Conservation (phyloP, 1,140 invertebrate genomes). For the Drosophila arizonae region DNA sequence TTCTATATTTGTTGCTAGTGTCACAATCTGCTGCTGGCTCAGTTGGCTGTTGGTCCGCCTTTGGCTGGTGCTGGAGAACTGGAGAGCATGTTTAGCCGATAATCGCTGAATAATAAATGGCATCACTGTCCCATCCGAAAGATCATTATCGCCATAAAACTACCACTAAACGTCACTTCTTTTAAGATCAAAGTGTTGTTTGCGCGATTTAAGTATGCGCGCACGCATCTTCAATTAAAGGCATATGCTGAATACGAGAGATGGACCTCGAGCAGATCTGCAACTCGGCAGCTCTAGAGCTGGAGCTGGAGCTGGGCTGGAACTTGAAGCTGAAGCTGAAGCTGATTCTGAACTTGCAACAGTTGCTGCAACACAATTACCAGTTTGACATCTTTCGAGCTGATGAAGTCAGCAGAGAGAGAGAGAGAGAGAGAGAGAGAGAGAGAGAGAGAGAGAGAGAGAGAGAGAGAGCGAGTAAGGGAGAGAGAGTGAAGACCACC, state of each 20-base stretch:
- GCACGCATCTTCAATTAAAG: conserved; percentile 82
- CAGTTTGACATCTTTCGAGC: conserved; percentile 59
- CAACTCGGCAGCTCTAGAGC: conserved; percentile 1
- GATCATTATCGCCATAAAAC: conserved; percentile 81
- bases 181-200: conserved; percentile 82
- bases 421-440: not conserved
- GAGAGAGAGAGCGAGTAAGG: not conserved
- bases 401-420: conserved; percentile 40
- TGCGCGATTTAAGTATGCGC: conserved; percentile 75
- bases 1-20: conserved; percentile 17
- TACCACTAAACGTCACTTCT: conserved; percentile 82
- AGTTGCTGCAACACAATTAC: conserved; percentile 45
- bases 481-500: conserved; percentile 29
- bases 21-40: conserved; percentile 32
- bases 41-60: conserved; percentile 1
- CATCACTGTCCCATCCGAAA: conserved; percentile 77
- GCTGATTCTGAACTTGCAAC: conserved; percentile 10
- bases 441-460: not conserved
- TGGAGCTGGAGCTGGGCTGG: not conserved
- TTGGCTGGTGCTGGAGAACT: not conserved
- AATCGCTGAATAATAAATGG: conserved; percentile 77
- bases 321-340: conserved; percentile 1
- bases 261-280: not conserved
- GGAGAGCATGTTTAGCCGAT: conserved; percentile 28
- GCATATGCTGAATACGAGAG: conserved; percentile 55